These are phyloP conservation scores for Otocyon megalotis DNA, from an alignment of 2,113 vertebrate species.

Conservation along the genomic window DNA sequence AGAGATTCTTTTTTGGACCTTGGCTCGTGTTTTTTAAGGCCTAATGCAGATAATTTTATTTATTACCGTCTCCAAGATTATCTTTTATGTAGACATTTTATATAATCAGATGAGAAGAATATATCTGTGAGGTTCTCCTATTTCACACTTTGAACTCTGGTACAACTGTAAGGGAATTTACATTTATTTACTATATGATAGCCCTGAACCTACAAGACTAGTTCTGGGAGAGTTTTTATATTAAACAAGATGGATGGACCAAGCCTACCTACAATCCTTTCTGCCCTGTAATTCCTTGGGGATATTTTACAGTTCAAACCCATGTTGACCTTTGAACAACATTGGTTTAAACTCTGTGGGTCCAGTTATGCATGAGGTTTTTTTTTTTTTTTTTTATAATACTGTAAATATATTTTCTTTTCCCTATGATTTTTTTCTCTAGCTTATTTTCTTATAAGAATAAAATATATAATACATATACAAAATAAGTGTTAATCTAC, in stretches of 20 bases:
- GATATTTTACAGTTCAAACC: not conserved
- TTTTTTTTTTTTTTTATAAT: not conserved
- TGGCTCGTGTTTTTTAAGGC: not conserved
- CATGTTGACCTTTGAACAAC: not conserved
- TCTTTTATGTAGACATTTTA: not conserved
- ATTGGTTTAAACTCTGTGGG: not conserved
- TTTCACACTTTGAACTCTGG: not conserved
- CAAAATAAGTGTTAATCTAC: not conserved
- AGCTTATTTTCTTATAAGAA: not conserved
- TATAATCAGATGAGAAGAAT: slow-evolving; percentile 23
- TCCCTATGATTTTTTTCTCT: not conserved
- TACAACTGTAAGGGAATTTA: not conserved
- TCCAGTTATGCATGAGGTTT: not conserved
- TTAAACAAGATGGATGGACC: not conserved
- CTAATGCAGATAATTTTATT: slow-evolving; percentile 35
- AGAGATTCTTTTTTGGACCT: not conserved
- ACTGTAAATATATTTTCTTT: not conserved
- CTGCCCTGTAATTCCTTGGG: slow-evolving; percentile 37
- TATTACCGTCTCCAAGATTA: not conserved
- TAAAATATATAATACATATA: not conserved
- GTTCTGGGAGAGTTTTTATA: not conserved
- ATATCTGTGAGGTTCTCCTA: not conserved
- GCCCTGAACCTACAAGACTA: not conserved
- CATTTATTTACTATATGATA: not conserved
- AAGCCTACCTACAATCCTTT: not conserved